These are phyloP conservation scores for Okamejei kenojei DNA, from an alignment of 2,797 vertebrate genomes.

Conservation along the genomic window DNA sequence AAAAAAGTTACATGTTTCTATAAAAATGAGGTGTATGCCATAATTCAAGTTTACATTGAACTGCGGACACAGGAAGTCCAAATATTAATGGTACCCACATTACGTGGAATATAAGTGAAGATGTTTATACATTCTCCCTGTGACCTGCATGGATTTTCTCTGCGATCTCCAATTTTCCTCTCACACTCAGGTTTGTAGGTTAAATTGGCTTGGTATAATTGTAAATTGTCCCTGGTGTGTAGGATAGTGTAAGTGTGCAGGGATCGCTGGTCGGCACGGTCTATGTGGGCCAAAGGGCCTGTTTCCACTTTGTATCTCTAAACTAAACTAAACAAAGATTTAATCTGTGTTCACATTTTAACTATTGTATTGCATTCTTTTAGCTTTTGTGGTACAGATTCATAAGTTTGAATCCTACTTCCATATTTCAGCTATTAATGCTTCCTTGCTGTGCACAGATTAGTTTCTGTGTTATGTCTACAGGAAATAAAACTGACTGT, in stretches of 20 bases:
- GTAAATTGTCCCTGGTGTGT: too few relatives aligned
- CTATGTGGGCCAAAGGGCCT: too few relatives aligned
- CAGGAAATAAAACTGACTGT: neutral
- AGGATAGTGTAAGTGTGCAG: too few relatives aligned
- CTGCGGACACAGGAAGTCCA: neutral
- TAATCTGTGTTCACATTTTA: neutral
- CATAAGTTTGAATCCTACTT: neutral
- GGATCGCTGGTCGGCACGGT: too few relatives aligned
- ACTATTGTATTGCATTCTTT: neutral
- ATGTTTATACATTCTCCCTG: too few relatives aligned
- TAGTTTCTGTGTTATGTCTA: neutral
- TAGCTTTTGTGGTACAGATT: neutral
- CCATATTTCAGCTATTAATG: neutral
- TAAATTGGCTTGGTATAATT: too few relatives aligned
- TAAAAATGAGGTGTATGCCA: neutral
- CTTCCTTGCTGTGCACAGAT: neutral
- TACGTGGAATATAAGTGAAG: too few relatives aligned
- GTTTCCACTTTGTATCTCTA: too few relatives aligned
- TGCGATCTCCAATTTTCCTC: too few relatives aligned
- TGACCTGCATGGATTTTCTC: too few relatives aligned
- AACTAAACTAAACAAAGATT: too few relatives aligned
- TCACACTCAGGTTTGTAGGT: too few relatives aligned
- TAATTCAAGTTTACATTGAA: neutral
- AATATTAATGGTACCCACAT: neutral
- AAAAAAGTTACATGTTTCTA: neutral